Conservation (phyloP, 2,113 vertebrate species). For the Oncorhynchus keta region DNA sequence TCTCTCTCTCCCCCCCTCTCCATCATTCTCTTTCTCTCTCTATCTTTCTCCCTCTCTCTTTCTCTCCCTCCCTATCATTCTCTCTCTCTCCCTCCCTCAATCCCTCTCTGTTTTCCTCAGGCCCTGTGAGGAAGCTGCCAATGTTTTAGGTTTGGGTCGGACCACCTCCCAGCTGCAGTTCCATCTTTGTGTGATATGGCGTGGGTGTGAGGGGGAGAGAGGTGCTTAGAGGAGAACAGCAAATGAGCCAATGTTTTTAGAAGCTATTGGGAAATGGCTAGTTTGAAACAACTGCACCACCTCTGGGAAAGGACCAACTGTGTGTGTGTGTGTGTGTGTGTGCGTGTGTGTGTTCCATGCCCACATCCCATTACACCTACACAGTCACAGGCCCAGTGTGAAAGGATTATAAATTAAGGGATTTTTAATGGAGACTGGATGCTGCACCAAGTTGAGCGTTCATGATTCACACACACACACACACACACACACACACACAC, state of each 20-base stretch:
- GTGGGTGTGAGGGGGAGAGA: background rate
- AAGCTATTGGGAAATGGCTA: constrained; percentile 18
- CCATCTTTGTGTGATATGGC: constrained; percentile 25
- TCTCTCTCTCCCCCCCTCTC: background rate
- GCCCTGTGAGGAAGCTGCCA: background rate
- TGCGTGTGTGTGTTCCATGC: constrained; percentile 24
- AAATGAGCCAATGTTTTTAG: constrained; percentile 24
- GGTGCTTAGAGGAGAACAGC: constrained; percentile 7
- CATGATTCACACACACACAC: background rate
- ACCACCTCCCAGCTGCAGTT: background rate
- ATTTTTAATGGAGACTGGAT: constrained; percentile 35
- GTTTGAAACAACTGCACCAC: constrained; percentile 37
- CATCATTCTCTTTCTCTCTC: background rate
- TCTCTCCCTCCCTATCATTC: background rate
- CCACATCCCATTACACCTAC: constrained; percentile 59
- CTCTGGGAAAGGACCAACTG: constrained; percentile 44
- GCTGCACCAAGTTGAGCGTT: background rate
- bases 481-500: background rate
- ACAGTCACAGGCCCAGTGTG: constrained; percentile 50
- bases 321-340: too few relatives aligned
- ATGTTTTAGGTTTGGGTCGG: background rate
- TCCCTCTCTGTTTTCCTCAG: too few relatives aligned
- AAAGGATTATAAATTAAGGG: constrained; percentile 63
- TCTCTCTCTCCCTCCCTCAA: too few relatives aligned
- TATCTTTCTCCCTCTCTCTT: background rate